Evolutionary conservation across 2,113 vertebrate genomes (phyloP), one percentile per base, ranked within the genome.

Genomic region (Suricata suricatta): DNA sequence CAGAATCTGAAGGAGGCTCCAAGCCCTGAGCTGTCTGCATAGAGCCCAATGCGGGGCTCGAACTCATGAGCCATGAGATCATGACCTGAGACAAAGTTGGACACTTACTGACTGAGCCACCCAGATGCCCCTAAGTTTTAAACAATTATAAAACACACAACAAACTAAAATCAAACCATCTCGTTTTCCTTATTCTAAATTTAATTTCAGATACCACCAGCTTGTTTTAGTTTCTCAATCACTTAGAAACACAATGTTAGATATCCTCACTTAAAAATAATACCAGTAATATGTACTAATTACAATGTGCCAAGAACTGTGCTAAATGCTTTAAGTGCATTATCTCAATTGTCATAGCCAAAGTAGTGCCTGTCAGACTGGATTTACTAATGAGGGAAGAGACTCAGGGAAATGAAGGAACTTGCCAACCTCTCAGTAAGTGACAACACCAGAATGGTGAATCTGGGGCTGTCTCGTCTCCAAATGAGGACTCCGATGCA

Each of bases 121-220:
- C 52, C 52, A 54, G 52, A 16, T 16, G 52, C 15, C 16, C 52
- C 52, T 54, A 54, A 54, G 50, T 71, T 84, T 54, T n/a, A 88
- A 94, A 89, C 13, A 93, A 64, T 93, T 74, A 85, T 17, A 90
- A 89, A 85, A 95, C 25, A 92, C 8, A 68, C 15, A 72, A 69
- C n/a, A 68, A 72, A 90, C 72, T 66, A 85, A 93, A 88, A 64
- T 29, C 16, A 91, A 86, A 64, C 41, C 25, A 95, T 25, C 54
- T 57, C 6, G 31, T 84, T 84, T 57, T 83, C 17, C 29, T 77
- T n/a, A 74, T 66, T 81, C 82, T 86, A 81, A 68, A 52, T 85
- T 95, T 82, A 93, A 85, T 47, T 95, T 89, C 91, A 92, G 80
- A 85, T 29, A 96, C 64, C n/a, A 60, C 19, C 27, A 89, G 31